These are phyloP conservation scores for Leucosticte australis DNA, from an alignment of 2,113 vertebrate genomes.

Conservation along the genomic window DNA sequence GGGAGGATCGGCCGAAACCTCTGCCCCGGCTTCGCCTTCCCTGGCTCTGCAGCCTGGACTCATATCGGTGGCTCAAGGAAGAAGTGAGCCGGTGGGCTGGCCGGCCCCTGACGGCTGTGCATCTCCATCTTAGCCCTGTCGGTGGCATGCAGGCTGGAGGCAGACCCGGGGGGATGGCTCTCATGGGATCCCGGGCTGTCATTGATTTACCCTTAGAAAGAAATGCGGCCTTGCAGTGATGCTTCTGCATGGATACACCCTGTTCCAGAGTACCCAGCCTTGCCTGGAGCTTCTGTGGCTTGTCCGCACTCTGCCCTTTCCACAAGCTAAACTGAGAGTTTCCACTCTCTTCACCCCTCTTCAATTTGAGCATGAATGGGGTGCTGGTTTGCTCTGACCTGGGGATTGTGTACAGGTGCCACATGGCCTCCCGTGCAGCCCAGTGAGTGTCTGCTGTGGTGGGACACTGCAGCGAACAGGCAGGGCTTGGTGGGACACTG, in stretches of 20 bases:
- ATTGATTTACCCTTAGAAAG: not conserved
- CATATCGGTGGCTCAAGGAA: accelerated
- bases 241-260: not conserved
- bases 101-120: not conserved
- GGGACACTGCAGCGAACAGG: not conserved
- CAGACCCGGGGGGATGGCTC: not conserved
- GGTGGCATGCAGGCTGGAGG: not conserved
- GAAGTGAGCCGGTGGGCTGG: not conserved
- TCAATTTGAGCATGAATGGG: not conserved
- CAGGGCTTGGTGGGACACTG: not conserved
- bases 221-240: not conserved
- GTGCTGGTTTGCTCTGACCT: not conserved
- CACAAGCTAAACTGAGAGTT: not conserved
- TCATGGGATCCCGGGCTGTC: not conserved
- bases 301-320: not conserved
- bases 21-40: not conserved
- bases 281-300: not conserved
- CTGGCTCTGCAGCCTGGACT: not conserved
- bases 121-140: not conserved
- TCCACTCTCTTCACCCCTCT: not conserved
- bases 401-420: not conserved
- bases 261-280: not conserved
- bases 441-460: not conserved
- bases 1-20: not conserved
- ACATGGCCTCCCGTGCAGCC: accelerated